A percentile compares a stretch with the other conserved stretches of the same genome.
Conservation (phyloP, 2,113 vertebrate genomes). For the Dryoscopus gambensis region DNA sequence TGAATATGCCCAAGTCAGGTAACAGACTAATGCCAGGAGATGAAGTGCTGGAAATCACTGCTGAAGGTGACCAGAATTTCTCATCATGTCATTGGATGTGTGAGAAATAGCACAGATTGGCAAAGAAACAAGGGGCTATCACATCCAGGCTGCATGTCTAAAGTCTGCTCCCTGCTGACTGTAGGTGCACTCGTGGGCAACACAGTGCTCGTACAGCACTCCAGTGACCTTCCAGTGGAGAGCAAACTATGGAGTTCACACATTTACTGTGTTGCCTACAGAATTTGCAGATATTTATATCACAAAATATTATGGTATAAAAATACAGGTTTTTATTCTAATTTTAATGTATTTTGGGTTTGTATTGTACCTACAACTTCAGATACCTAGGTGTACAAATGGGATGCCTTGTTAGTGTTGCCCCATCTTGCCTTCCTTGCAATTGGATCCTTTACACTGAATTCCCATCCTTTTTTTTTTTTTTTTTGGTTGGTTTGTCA, state of each 20-base stretch:
- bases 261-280: constrained; percentile 33
- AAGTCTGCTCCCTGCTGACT: neutral
- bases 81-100: neutral
- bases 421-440: constrained; percentile 59
- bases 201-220: neutral
- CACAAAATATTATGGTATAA: constrained; percentile 41
- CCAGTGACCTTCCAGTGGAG: constrained; percentile 32
- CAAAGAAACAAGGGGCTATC: constrained; percentile 37
- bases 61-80: constrained; percentile 54
- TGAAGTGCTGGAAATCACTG: constrained; percentile 65
- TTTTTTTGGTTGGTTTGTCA: constrained; percentile 48
- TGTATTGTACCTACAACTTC: constrained; percentile 33
- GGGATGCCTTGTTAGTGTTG: constrained; percentile 60
- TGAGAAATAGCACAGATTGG: constrained; percentile 60
- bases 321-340: constrained; percentile 39
- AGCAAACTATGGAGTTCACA: constrained; percentile 8
- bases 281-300: constrained; percentile 55
- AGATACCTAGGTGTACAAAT: constrained; percentile 52
- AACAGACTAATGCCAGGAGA: constrained; percentile 56
- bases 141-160: neutral
- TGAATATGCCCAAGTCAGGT: constrained; percentile 32
- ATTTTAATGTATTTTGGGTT: constrained; percentile 60
- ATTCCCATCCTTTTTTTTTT: constrained; percentile 32
- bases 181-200: neutral
- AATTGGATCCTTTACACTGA: constrained; percentile 65